phyloP scores from a whole-genome alignment of 2,888 invertebrate species.

The Ochlodes sylvanus region DNA sequence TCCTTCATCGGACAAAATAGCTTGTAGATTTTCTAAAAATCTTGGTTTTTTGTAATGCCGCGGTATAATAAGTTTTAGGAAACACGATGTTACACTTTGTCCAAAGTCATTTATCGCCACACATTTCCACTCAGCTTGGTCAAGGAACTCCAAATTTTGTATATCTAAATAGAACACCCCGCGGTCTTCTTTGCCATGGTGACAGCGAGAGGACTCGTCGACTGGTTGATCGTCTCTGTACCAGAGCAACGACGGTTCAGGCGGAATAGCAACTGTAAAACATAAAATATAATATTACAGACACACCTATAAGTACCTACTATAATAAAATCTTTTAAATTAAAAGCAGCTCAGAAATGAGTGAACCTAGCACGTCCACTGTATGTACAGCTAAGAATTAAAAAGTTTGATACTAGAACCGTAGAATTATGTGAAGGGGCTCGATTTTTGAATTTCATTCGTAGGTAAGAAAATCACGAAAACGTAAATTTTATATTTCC shows the following conservation, averaged over 20 bases:
- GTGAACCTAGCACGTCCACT: no score
- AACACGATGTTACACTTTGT: conserved; percentile 94
- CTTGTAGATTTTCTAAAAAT: conserved; percentile 93
- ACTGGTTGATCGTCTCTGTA: conserved; percentile 94
- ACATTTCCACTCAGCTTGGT: conserved; percentile 97
- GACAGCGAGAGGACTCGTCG: conserved; percentile 87
- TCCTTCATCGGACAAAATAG: conserved; percentile 94
- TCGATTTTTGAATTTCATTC: no score
- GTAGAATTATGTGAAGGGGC: no score
- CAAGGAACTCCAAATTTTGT: conserved; percentile 90
- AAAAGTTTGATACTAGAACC: no score
- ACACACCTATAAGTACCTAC: neutral
- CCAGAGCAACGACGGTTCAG: conserved; percentile 94
- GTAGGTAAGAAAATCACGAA: no score
- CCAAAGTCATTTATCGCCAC: conserved; percentile 95
- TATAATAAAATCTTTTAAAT: no score
- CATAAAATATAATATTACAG: conserved; percentile 12
- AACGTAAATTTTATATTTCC: no score
- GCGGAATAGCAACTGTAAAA: conserved; percentile 89
- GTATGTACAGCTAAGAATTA: no score
- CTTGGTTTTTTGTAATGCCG: conserved; percentile 95
- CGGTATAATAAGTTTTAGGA: conserved; percentile 93
- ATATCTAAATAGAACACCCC: conserved; percentile 91
- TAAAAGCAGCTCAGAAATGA: no score
- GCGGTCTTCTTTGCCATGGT: conserved; percentile 87